Conservation (phyloP, 2,113 vertebrate species). For the Aspiorhynchus laticeps region DNA sequence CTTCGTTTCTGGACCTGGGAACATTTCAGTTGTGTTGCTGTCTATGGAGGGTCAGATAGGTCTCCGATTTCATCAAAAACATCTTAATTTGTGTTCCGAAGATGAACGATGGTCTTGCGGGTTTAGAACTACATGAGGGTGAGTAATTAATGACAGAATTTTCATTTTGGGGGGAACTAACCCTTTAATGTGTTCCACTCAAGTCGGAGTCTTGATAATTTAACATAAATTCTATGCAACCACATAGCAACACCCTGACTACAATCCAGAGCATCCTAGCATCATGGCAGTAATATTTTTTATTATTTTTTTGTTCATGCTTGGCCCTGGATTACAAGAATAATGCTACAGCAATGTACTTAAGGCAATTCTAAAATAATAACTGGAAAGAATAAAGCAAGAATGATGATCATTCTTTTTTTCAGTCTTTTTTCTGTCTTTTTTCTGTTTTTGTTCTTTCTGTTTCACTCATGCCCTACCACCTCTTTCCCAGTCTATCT, state of each 20-base stretch:
- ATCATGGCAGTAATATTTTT: not conserved
- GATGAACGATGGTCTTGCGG: too few species aligned
- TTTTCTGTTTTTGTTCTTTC: not conserved
- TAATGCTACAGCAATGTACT: not conserved
- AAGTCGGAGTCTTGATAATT: not conserved
- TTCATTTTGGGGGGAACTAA: too few species aligned
- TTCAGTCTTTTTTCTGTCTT: not conserved
- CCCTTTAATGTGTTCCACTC: not conserved
- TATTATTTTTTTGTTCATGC: too few species aligned
- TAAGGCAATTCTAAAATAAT: not conserved
- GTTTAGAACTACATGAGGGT: too few species aligned
- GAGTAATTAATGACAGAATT: too few species aligned
- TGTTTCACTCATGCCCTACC: not conserved
- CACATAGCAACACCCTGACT: not conserved
- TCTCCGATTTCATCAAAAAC: too few species aligned
- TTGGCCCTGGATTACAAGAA: not conserved
- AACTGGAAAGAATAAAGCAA: not conserved
- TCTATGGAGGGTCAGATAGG: too few species aligned
- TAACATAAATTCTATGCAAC: not conserved
- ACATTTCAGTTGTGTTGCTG: too few species aligned
- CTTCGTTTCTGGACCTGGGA: too few species aligned
- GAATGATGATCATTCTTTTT: not conserved
- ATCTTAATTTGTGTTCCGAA: too few species aligned
- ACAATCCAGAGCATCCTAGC: not conserved
- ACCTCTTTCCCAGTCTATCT: not conserved